phyloP scores from a whole-genome alignment of 2,888 invertebrate genomes.

The Cephus pulcher region DNA sequence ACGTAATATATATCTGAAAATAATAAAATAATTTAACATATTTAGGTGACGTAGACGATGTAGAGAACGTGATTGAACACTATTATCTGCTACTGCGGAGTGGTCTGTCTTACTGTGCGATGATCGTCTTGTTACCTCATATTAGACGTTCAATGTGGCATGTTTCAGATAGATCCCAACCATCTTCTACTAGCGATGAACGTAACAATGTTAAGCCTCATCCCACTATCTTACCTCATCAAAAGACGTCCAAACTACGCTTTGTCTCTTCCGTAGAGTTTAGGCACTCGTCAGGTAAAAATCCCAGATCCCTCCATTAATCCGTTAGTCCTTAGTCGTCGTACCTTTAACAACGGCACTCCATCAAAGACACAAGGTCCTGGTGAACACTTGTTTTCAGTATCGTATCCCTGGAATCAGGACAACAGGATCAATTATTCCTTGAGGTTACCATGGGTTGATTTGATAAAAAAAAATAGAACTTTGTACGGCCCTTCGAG shows the following conservation, averaged over 20 bases:
- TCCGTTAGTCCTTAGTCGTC: neutral
- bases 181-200: conserved; percentile 71
- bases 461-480: conserved; percentile 6
- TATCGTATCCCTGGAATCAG: neutral
- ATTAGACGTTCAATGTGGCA: conserved; percentile 66
- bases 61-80: conserved; percentile 4
- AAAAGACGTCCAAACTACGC: conserved; percentile 78
- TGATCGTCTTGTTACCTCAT: conserved; percentile 40
- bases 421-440: neutral
- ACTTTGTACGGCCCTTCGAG: neutral
- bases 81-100: conserved; percentile 23
- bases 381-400: neutral
- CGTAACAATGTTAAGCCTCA: conserved; percentile 66
- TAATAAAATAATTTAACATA: conserved; percentile 8
- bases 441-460: neutral
- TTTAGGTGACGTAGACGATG: conserved; percentile 5
- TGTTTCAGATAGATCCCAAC: conserved; percentile 73
- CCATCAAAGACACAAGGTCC: neutral
- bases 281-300: conserved; percentile 80
- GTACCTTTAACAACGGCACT: too few relatives aligned
- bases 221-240: conserved; percentile 64
- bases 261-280: conserved; percentile 87
- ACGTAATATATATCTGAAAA: neutral
- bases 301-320: conserved; percentile 36
- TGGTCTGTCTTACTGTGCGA: conserved; percentile 38